Conservation (phyloP, 53 echinoderm and acorn worm genomes). For the Actinopyga echinites region DNA sequence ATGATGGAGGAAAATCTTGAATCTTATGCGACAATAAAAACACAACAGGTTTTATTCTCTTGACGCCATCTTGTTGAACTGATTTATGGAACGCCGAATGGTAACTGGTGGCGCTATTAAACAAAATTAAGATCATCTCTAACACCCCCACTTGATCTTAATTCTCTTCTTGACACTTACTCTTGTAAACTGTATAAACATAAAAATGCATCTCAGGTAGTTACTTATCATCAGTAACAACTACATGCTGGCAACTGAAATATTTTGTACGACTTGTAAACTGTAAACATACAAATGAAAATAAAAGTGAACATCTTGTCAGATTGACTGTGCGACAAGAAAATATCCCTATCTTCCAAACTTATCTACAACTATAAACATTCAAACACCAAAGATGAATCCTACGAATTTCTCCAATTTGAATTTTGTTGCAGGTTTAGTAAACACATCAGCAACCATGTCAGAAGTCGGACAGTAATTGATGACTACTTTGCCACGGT, state of each 20-base stretch:
- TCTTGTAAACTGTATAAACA: neutral
- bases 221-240: neutral
- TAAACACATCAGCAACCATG: neutral
- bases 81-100: too few species aligned
- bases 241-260: neutral
- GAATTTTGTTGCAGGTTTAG: constrained; percentile 17
- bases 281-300: too few species aligned
- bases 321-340: too few species aligned
- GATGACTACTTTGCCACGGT: neutral
- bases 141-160: constrained; percentile 21
- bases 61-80: too few species aligned
- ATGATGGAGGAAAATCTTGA: neutral
- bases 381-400: constrained; percentile 2
- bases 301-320: too few species aligned
- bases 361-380: neutral
- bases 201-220: too few species aligned
- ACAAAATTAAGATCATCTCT: neutral
- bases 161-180: neutral
- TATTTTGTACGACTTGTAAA: neutral
- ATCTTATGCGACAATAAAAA: too few species aligned
- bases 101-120: too few species aligned
- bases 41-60: too few species aligned
- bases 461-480: neutral
- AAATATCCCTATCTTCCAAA: too few species aligned
- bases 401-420: neutral